Evolutionary conservation across 2,888 invertebrate genomes (phyloP).

Genomic region (Hemithea aestivaria): DNA sequence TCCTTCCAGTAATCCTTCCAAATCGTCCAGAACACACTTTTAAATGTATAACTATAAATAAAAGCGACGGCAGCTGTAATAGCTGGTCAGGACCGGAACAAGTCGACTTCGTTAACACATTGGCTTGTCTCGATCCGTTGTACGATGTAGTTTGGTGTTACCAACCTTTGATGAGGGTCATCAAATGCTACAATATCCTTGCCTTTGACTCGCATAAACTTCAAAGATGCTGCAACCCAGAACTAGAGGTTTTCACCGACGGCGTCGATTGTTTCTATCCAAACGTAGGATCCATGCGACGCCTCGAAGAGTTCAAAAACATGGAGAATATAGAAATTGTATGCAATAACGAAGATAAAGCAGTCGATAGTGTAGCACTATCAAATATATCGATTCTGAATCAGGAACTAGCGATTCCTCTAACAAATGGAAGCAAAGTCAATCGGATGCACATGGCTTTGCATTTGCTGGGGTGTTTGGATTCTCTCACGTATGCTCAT

Average conservation of each 20-base stretch:
- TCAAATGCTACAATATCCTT: constrained; percentile 91
- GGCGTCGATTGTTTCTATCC: constrained; percentile 33
- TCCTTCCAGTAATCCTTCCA: constrained; percentile 85
- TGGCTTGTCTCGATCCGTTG: constrained; percentile 92
- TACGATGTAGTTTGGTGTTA: constrained; percentile 97
- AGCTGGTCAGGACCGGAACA: constrained; percentile 91
- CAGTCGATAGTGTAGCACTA: constrained; percentile 50
- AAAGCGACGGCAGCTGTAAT: constrained; percentile 91
- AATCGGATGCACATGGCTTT: constrained; percentile 94
- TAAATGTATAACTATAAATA: constrained; percentile 93
- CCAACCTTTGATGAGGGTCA: constrained; percentile 80
- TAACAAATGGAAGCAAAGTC: constrained; percentile 82
- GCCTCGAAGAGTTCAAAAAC: constrained; percentile 65
- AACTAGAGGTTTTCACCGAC: constrained; percentile 44
- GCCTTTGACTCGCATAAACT: constrained; percentile 83
- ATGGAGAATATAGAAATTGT: constrained; percentile 56
- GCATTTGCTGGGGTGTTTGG: constrained; percentile 92
- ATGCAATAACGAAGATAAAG: constrained; percentile 45
- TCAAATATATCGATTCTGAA: constrained; percentile 83
- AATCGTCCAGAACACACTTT: constrained; percentile 89
- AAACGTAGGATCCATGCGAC: constrained; percentile 61
- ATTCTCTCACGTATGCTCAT: constrained; percentile 91
- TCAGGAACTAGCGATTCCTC: constrained; percentile 90
- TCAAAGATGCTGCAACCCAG: constrained; percentile 60
- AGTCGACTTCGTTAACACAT: constrained; percentile 88